Evolutionary conservation across 2,113 vertebrate species (phyloP), one percentile per base, ranked within the genome.

Genomic region (Cyprinodon tularosa): DNA sequence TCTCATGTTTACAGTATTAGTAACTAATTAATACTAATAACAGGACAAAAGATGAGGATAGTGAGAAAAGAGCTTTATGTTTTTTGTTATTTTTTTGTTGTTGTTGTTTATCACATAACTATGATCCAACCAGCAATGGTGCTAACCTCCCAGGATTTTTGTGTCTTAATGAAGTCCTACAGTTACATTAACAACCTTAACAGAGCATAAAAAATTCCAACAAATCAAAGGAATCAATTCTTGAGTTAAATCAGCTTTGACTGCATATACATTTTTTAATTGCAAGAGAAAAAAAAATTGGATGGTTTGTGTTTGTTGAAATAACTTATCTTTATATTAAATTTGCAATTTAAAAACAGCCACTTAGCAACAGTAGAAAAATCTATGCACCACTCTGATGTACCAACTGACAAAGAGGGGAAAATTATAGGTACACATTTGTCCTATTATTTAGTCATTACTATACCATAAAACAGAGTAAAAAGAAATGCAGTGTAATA

Each of bases 121-220:
- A 20, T 57, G 50, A 57, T 57, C 50, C n/a, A 3, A 57, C 20
- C 20, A 57, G 50, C 50, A 29, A 29, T 14, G 20, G 17, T 57
- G 20, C 6, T 57, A n/a, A 57, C 50, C 50, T 57, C n/a, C 50
- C 50, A 44, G 38, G 40, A 65, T 11, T 62, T 47, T 20, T 36
- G 50, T 53, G 50, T 7, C 57, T 37, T 50, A 22, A 0, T 1
- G n/a, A 65, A 67, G 68, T 77, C 6, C 68, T 12, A 64, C 50
- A 59, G 37, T 10, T 47, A 20, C 63, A 13, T 14, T 12, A 45
- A 63, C 44, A 68, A 36, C 39, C 9, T 44, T 62, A 75, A 73
- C 68, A 40, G 36, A 20, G 72, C 57, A 4, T 36, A 12, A 66
- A 12, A 62, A 78, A 72, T 53, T 53, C 15, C 3, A 45, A 72